phyloP scores from a whole-genome alignment of 2,797 vertebrate genomes.

The Leptoclinus maculatus region DNA sequence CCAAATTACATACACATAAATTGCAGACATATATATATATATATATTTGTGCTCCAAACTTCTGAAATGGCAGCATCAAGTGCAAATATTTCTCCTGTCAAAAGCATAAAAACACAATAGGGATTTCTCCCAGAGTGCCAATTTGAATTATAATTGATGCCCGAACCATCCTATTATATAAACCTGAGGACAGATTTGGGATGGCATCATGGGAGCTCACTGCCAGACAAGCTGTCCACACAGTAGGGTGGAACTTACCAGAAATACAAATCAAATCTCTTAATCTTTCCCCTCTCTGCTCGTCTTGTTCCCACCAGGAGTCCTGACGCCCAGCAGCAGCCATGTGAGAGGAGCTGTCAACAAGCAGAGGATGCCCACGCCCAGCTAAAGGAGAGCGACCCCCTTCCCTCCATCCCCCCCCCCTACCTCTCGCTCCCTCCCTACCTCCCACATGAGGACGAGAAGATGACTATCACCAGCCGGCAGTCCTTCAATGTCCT shows the following conservation, averaged over 20 bases:
- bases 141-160: slow-evolving; percentile 43
- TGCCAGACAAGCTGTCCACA: slow-evolving; percentile 59
- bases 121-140: slow-evolving; percentile 19
- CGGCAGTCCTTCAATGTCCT: slow-evolving; percentile 92
- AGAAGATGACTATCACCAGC: slow-evolving; percentile 97
- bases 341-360: slow-evolving; percentile 78
- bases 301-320: slow-evolving; percentile 71
- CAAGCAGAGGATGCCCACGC: slow-evolving; percentile 75
- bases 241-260: slow-evolving; percentile 47
- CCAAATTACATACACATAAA: not conserved
- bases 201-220: slow-evolving; percentile 31
- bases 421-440: slow-evolving; percentile 61
- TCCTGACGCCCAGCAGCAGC: slow-evolving; percentile 66
- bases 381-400: slow-evolving; percentile 75
- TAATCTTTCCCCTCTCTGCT: slow-evolving; percentile 59
- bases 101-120: not conserved
- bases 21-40: not conserved
- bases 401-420: slow-evolving; percentile 39
- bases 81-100: slow-evolving; percentile 2
- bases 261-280: slow-evolving; percentile 58
- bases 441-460: slow-evolving; percentile 88
- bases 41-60: not conserved
- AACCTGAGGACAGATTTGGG: slow-evolving; percentile 44
- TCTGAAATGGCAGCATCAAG: not conserved
- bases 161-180: slow-evolving; percentile 23